Conservation (phyloP, 2,888 invertebrate species). For the Stenodema calcarata region DNA sequence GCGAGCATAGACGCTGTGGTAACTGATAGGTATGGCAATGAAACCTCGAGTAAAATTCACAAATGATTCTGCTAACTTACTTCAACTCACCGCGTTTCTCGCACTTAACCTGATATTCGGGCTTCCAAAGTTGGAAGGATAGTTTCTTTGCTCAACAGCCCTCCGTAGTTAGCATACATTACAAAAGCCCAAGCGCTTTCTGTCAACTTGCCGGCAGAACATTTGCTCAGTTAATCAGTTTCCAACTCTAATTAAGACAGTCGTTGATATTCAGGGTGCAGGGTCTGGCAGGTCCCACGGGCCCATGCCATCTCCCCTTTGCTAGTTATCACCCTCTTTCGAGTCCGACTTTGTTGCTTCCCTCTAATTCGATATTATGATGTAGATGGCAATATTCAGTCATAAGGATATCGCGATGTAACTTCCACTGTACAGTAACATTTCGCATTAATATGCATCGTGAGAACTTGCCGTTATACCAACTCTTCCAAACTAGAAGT, state of each 20-base stretch:
- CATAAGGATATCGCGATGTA: constrained; percentile 17
- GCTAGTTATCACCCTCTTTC: constrained; percentile 49
- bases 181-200: constrained; percentile 27
- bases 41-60: too few species aligned
- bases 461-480: background rate
- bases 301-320: background rate
- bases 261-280: constrained; percentile 44
- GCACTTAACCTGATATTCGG: background rate
- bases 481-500: background rate
- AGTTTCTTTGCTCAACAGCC: background rate
- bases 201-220: constrained; percentile 42
- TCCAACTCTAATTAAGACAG: constrained; percentile 47
- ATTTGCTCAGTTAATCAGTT: constrained; percentile 48
- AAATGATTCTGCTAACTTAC: background rate
- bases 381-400: constrained; percentile 36
- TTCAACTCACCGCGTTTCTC: background rate
- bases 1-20: too few species aligned
- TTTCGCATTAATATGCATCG: constrained; percentile 16
- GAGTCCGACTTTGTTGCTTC: constrained; percentile 27
- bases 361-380: constrained; percentile 30
- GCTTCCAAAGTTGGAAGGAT: background rate
- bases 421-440: constrained; percentile 20
- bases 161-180: constrained; percentile 27
- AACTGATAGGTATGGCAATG: too few species aligned
- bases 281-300: constrained; percentile 28